Evolutionary conservation across 2,113 vertebrate species (phyloP).

Genomic region (Actenoides lindsayi): DNA sequence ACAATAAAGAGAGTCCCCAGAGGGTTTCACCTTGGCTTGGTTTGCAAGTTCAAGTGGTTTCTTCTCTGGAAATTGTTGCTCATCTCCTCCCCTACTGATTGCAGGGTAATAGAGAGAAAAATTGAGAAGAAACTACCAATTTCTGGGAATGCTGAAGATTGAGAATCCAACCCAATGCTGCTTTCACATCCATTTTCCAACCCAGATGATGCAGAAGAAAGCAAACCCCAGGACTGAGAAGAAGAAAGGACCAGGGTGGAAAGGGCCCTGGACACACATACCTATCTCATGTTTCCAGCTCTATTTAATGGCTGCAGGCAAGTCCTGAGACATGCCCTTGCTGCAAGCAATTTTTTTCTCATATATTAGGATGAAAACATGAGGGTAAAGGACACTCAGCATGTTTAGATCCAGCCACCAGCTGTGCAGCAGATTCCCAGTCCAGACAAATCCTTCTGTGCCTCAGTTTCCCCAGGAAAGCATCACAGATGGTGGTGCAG

Average conservation of each 20-base stretch:
- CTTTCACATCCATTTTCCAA: not conserved
- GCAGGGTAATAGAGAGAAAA: not conserved
- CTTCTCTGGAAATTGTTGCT: not conserved
- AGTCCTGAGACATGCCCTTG: not conserved
- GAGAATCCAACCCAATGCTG: not conserved
- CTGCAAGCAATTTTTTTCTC: not conserved
- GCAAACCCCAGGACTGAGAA: not conserved
- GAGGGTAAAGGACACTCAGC: not conserved
- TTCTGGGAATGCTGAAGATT: not conserved
- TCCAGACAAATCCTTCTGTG: not conserved
- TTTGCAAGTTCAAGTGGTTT: not conserved
- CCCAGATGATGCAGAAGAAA: not conserved
- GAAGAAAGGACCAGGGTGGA: not conserved
- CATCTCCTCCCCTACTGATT: fast-evolving
- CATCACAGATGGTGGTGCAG: fast-evolving
- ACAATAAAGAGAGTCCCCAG: not conserved
- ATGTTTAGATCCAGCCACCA: fast-evolving
- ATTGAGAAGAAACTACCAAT: not conserved
- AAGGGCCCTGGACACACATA: not conserved
- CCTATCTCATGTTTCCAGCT: fast-evolving
- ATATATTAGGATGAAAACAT: fast-evolving
- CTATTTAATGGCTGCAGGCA: not conserved
- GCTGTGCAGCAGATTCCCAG: not conserved
- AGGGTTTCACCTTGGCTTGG: not conserved
- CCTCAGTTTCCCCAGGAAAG: not conserved